These are phyloP conservation scores for Hyalella azteca DNA, from an alignment of 2,888 invertebrate genomes.

Conservation along the genomic window DNA sequence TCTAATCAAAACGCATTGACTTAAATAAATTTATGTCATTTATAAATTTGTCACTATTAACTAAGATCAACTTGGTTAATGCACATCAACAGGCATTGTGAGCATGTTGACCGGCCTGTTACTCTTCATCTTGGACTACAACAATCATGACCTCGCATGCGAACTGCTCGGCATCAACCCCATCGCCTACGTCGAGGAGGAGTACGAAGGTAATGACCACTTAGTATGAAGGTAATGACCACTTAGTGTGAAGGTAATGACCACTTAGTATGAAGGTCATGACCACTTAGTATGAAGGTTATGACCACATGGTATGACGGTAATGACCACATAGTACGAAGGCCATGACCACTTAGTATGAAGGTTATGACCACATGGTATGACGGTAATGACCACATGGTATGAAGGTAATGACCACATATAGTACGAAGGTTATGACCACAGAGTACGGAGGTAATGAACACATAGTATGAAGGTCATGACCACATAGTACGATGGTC, in stretches of 20 bases:
- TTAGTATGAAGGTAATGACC: too few species aligned
- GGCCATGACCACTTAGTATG: background rate
- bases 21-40: too few species aligned
- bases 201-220: slow-evolving; percentile 66
- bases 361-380: background rate
- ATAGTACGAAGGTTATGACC: too few species aligned
- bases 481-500: background rate
- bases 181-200: slow-evolving; percentile 66
- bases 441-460: too few species aligned
- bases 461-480: background rate
- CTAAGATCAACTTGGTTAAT: too few species aligned
- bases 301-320: too few species aligned
- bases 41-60: too few species aligned
- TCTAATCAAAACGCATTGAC: too few species aligned
- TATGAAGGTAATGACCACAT: too few species aligned
- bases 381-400: background rate
- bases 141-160: slow-evolving; percentile 65
- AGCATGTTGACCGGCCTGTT: slow-evolving; percentile 65
- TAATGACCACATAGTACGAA: too few species aligned
- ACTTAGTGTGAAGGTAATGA: background rate
- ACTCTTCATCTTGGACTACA: slow-evolving; percentile 65
- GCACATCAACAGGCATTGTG: slow-evolving; percentile 66
- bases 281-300: too few species aligned
- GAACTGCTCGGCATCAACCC: slow-evolving; percentile 68
- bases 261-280: too few species aligned